A percentile compares a stretch with the other conserved stretches of the same genome.
These are phyloP conservation scores for Oscheius sp. DNA, from an alignment of 2,888 invertebrate species.

Conservation along the genomic window DNA sequence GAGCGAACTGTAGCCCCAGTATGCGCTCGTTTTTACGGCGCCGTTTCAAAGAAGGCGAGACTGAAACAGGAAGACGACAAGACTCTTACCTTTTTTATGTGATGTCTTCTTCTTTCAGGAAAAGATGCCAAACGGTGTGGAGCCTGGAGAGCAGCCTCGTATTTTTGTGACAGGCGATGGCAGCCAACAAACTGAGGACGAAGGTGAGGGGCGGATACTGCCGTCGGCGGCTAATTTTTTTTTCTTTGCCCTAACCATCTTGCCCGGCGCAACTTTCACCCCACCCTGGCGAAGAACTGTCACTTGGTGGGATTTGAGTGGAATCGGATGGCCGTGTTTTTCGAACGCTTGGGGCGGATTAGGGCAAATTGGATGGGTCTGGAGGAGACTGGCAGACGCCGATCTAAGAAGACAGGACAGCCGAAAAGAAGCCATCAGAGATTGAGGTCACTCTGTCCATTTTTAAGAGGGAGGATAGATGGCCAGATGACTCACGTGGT, in stretches of 20 bases:
- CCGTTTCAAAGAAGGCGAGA: no score
- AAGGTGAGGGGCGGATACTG: slow-evolving; percentile 7
- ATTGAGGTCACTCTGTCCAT: background rate
- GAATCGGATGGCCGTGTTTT: slow-evolving; percentile 21
- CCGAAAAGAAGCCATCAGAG: background rate
- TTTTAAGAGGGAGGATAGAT: background rate
- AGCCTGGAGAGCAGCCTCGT: background rate
- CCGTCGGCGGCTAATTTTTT: slow-evolving; percentile 17
- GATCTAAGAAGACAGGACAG: background rate
- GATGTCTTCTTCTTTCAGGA: no score
- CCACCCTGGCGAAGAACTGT: slow-evolving; percentile 10
- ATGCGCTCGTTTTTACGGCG: no score
- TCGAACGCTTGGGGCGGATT: slow-evolving; percentile 22
- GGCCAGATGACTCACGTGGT: background rate
- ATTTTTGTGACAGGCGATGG: slow-evolving; percentile 9
- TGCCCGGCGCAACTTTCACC: slow-evolving; percentile 23
- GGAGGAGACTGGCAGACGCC: background rate
- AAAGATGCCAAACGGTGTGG: no score
- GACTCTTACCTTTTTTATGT: no score
- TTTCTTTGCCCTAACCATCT: background rate
- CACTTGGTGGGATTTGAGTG: slow-evolving; percentile 12
- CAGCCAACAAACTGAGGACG: background rate
- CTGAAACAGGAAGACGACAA: no score
- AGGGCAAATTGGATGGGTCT: slow-evolving; percentile 11
- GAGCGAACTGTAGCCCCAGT: no score